Evolutionary conservation across 35 echinoderm and acorn worm species (phyloP), one percentile per base, ranked within the genome.

Genomic region (Eucidaris tribuloides): DNA sequence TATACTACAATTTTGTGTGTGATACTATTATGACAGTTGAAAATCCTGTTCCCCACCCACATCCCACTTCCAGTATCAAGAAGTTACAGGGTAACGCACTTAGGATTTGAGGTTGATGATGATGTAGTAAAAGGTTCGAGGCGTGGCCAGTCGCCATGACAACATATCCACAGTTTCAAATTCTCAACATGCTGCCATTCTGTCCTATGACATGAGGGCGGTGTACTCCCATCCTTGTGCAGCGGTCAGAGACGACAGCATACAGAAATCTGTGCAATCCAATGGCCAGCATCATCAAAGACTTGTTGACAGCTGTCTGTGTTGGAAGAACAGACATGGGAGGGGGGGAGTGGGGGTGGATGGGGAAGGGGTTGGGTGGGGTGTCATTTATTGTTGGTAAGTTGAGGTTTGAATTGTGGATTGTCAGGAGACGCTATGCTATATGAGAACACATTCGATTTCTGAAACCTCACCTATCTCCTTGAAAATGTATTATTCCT

Each of bases 51-150:
- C n/a, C 48, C n/a, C 9, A 52, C 48, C 48, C 9, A 52, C n/a
- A 11, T 9, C n/a, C 9, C 9, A n/a, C 9, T 66, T 66, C 28
- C 7, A 23, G 28, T 23, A 23, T 29, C 31, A 9, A 29, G 7
- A 29, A 23, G 7, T 66, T 7, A 29, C 62, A 25, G 7, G 31
- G 28, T 7, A 25, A 23, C 31, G 11, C 19, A 23, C 62, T 14
- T 14, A 66, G n/a, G 42, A 17, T 80, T 19, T 72, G 42, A 81
- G 85, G 85, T 88, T 88, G 13, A 52, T 88, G 85, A 88, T 88
- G 85, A 88, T 59, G 1, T 29, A 42, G 84, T 87, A 87, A 87
- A 87, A 87, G 85, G 85, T 88, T 65, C 60, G 85, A 88, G 38
- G 40, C 45, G n/a, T 65, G 76, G 28, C 19, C 39, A 36, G 46